Evolutionary conservation across 1,140 invertebrate species (phyloP).

Genomic region (Bradysia coprophila): DNA sequence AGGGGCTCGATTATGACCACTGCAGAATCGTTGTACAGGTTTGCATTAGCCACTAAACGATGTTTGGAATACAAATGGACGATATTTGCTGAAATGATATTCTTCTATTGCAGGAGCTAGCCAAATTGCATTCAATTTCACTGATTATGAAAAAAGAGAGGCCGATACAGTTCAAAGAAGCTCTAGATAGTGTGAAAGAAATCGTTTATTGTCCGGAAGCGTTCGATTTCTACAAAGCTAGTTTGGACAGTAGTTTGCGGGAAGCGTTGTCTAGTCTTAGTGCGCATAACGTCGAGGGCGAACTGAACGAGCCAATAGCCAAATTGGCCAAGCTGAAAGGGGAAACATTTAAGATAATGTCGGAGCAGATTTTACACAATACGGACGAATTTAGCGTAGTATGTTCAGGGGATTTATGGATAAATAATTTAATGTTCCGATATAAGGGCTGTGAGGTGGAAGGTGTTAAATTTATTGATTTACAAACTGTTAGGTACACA

Average conservation of each 20-base stretch:
- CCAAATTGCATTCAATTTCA: slow-evolving; percentile 17
- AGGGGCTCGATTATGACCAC: slow-evolving; percentile 13
- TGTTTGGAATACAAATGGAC: no score
- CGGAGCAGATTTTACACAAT: slow-evolving; percentile 9
- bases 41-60: no score
- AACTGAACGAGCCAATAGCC: slow-evolving; percentile 12
- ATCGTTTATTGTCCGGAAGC: slow-evolving; percentile 19
- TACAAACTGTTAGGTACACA: slow-evolving; percentile 28
- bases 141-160: slow-evolving; percentile 12
- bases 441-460: slow-evolving; percentile 2
- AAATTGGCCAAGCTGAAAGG: slow-evolving; percentile 11
- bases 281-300: slow-evolving; percentile 13
- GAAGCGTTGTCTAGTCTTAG: slow-evolving; percentile 16
- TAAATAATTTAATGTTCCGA: slow-evolving; percentile 24
- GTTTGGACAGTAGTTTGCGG: slow-evolving; percentile 16
- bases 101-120: slow-evolving; percentile 8
- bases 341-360: slow-evolving; percentile 12
- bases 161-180: slow-evolving; percentile 6
- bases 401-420: slow-evolving; percentile 25
- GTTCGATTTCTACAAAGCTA: slow-evolving; percentile 15
- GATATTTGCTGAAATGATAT: no score
- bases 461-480: slow-evolving; percentile 28
- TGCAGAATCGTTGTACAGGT: slow-evolving; percentile 21
- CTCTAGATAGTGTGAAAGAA: slow-evolving; percentile 10
- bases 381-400: slow-evolving; percentile 16